Conservation (phyloP, 2,888 invertebrate species). For the Hoplodrina ambigua region DNA sequence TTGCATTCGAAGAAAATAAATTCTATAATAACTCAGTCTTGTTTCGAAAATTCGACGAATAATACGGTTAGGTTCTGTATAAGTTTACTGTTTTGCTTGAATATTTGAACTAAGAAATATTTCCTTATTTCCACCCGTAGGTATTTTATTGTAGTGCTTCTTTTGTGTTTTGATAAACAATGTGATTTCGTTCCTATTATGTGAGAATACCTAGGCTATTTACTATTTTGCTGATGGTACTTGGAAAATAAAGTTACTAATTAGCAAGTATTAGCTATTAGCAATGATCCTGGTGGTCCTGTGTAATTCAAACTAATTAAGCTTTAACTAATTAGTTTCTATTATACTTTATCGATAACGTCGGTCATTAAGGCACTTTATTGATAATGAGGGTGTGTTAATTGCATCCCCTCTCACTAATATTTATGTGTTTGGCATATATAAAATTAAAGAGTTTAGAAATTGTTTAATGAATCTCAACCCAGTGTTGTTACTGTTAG, state of each 20-base stretch:
- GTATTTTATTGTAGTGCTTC: background rate
- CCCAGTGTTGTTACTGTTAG: slow-evolving; percentile 17
- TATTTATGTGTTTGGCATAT: slow-evolving; percentile 27
- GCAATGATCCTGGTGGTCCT: slow-evolving; percentile 17
- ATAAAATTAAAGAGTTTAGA: slow-evolving; percentile 35
- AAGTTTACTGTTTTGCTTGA: slow-evolving; percentile 21
- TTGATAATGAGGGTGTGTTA: slow-evolving; percentile 52
- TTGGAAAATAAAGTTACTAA: slow-evolving; percentile 32
- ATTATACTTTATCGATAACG: slow-evolving; percentile 47
- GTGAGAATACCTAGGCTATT: background rate
- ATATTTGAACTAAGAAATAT: slow-evolving; percentile 23
- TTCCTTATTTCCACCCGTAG: slow-evolving; percentile 2
- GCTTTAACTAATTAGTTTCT: slow-evolving; percentile 42
- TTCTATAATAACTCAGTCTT: slow-evolving; percentile 9
- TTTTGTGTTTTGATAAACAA: slow-evolving; percentile 4
- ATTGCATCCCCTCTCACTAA: slow-evolving; percentile 27
- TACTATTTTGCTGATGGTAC: slow-evolving; percentile 20
- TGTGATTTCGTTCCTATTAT: background rate
- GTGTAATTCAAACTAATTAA: slow-evolving; percentile 40
- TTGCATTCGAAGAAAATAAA: slow-evolving; percentile 34
- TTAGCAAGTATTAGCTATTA: slow-evolving; percentile 19
- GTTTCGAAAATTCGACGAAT: slow-evolving; percentile 21
- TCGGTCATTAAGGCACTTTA: slow-evolving; percentile 39
- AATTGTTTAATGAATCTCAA: slow-evolving; percentile 13
- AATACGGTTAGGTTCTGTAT: slow-evolving; percentile 3